Conservation (phyloP, 2,888 invertebrate species). For the Noctua pronuba region DNA sequence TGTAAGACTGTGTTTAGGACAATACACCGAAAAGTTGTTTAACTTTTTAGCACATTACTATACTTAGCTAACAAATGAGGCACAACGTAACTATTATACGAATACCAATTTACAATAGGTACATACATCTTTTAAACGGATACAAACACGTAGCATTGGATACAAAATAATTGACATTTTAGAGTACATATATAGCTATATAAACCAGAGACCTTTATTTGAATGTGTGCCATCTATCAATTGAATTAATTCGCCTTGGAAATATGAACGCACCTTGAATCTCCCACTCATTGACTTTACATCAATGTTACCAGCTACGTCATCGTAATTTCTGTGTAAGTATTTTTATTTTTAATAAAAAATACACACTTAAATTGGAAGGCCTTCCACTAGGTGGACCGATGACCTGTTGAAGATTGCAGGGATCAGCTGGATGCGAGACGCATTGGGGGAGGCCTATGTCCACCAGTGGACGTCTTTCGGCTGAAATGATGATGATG, state of each 20-base stretch:
- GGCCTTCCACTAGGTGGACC: too few relatives aligned
- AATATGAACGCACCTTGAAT: constrained; percentile 63
- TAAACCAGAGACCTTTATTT: constrained; percentile 47
- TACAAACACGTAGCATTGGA: constrained; percentile 13
- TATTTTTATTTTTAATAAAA: constrained; percentile 58
- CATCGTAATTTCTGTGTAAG: constrained; percentile 53
- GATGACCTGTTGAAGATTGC: too few relatives aligned
- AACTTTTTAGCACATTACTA: constrained; percentile 44
- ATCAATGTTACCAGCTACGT: constrained; percentile 54
- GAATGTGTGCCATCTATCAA: constrained; percentile 59
- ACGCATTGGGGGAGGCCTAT: too few relatives aligned
- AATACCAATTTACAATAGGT: constrained; percentile 38
- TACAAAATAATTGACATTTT: constrained; percentile 19
- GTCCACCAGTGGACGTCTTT: too few relatives aligned
- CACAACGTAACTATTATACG: constrained; percentile 41
- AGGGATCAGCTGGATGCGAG: too few relatives aligned
- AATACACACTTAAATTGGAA: too few relatives aligned
- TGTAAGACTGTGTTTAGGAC: constrained; percentile 19
- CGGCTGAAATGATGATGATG: too few relatives aligned
- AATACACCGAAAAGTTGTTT: constrained; percentile 16
- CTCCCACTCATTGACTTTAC: constrained; percentile 61
- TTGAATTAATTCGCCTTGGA: constrained; percentile 63
- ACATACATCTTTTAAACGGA: background rate
- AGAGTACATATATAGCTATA: constrained; percentile 21
- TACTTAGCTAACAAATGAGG: constrained; percentile 14